These are phyloP conservation scores for Nesoenas mayeri DNA, from an alignment of 2,113 vertebrate species.

Conservation along the genomic window DNA sequence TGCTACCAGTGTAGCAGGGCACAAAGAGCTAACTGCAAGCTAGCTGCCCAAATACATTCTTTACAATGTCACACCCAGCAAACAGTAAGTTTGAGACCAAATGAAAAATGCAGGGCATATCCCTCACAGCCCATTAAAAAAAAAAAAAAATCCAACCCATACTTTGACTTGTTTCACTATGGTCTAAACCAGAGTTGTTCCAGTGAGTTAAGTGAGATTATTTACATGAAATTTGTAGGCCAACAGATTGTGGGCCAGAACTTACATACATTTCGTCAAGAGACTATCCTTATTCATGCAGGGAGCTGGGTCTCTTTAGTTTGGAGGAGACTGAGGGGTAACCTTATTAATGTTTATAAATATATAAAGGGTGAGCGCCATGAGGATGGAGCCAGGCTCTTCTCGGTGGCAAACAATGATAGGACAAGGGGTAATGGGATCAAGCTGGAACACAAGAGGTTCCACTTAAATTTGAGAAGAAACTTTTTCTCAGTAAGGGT, in stretches of 20 bases:
- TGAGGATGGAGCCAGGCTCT: too few species aligned
- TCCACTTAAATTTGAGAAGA: too few species aligned
- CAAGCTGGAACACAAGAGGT: too few species aligned
- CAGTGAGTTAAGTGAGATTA: background rate
- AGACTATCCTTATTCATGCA: background rate
- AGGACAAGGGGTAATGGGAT: too few species aligned
- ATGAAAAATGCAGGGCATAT: background rate
- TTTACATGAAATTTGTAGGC: background rate
- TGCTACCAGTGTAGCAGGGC: background rate
- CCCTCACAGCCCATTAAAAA: background rate
- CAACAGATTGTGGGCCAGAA: fast-evolving
- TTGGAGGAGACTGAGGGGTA: too few species aligned
- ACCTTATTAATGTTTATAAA: too few species aligned
- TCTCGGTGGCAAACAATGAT: too few species aligned
- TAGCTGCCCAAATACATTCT: background rate
- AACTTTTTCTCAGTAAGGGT: too few species aligned
- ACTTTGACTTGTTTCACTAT: background rate
- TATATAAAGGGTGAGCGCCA: too few species aligned
- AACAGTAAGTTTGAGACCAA: background rate
- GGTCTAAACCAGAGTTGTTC: background rate
- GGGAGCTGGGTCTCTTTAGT: too few species aligned
- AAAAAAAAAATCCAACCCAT: too few species aligned
- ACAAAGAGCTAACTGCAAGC: background rate
- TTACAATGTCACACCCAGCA: background rate
- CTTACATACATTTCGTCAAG: background rate